phyloP scores from a whole-genome alignment of 1,140 invertebrate genomes.

The Bombus impatiens region DNA sequence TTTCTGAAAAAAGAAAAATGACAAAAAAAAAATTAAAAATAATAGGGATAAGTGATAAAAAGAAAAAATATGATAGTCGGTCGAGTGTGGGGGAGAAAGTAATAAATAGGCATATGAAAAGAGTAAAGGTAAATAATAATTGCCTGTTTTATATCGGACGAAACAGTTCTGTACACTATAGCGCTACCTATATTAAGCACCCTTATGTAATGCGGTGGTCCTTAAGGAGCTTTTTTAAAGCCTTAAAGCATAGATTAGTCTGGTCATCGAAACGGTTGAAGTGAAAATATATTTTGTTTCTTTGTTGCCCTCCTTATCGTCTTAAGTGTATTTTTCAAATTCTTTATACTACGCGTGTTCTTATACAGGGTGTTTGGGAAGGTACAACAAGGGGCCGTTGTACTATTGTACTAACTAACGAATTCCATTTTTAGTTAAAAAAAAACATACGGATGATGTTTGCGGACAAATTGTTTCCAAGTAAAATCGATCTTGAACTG shows the following conservation, averaged over 20 bases:
- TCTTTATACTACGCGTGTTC: background rate
- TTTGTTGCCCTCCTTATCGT: background rate
- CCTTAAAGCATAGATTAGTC: background rate
- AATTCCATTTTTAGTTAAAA: background rate
- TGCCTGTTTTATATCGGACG: background rate
- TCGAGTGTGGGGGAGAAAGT: background rate
- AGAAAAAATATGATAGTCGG: background rate
- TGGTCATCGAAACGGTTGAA: background rate
- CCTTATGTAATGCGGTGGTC: slow-evolving; percentile 22
- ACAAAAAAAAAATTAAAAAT: background rate
- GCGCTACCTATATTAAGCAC: slow-evolving; percentile 13
- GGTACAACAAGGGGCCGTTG: background rate
- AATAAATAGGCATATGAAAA: background rate
- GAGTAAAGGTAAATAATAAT: background rate
- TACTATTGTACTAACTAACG: background rate
- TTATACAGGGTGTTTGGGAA: slow-evolving; percentile 16
- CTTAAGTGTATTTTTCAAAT: background rate
- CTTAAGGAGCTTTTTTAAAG: background rate
- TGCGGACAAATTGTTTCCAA: background rate
- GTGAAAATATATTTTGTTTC: background rate
- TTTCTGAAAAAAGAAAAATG: background rate
- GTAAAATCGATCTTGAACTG: background rate
- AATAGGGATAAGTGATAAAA: background rate
- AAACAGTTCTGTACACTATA: slow-evolving; percentile 48
- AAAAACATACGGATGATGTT: background rate